phyloP scores from a whole-genome alignment of 2,797 vertebrate species.

The Arvicola amphibius region DNA sequence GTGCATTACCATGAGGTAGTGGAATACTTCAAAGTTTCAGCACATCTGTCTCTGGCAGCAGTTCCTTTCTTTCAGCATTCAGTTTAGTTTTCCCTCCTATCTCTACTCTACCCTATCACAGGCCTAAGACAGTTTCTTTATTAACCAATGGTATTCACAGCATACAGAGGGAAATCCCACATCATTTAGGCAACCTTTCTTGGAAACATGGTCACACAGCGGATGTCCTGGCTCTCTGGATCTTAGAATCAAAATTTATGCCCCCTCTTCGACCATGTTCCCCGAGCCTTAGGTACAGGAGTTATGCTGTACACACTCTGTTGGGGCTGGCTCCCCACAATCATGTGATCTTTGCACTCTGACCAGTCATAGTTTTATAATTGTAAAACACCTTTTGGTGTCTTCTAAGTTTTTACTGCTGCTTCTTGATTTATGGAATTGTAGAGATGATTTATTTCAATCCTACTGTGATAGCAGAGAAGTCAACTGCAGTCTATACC shows the following conservation, averaged over 20 bases:
- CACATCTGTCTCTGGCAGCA: too few relatives aligned
- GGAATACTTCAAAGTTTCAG: accelerated
- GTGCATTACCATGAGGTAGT: accelerated
- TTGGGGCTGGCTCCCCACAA: background rate
- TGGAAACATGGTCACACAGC: background rate
- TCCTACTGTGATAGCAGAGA: background rate
- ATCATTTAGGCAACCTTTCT: background rate
- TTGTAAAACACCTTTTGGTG: background rate
- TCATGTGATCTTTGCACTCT: background rate
- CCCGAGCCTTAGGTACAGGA: too few relatives aligned
- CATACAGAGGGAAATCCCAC: too few relatives aligned
- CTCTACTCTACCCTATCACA: too few relatives aligned
- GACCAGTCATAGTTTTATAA: background rate
- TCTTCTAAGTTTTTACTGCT: background rate
- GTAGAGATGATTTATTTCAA: background rate
- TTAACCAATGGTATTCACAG: too few relatives aligned
- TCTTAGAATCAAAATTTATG: background rate
- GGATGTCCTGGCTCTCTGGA: too few relatives aligned
- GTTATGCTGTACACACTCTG: background rate
- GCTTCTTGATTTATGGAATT: background rate
- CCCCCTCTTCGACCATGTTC: background rate
- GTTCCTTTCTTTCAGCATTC: too few relatives aligned
- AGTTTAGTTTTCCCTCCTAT: too few relatives aligned
- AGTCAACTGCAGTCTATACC: background rate
- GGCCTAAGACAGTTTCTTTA: too few relatives aligned